Evolutionary conservation across 2,888 invertebrate genomes (phyloP).

Genomic region (Sesamia inferens): DNA sequence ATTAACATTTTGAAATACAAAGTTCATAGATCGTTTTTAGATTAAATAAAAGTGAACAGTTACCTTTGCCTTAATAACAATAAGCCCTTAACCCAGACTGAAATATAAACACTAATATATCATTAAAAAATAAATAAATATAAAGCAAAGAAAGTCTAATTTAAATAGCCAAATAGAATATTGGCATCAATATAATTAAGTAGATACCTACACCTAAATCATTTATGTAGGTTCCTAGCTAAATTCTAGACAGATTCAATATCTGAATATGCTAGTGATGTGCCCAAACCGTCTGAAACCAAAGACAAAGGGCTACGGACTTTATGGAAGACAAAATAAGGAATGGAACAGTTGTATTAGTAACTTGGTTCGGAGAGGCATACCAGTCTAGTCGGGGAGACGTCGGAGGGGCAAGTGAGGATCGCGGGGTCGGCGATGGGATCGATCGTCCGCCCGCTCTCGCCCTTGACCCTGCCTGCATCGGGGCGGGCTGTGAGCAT

Average conservation of each 20-base stretch:
- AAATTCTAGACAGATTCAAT: conserved; percentile 44
- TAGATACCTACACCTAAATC: neutral
- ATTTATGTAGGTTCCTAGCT: conserved; percentile 2
- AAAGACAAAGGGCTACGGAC: conserved; percentile 14
- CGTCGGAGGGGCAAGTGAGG: conserved; percentile 46
- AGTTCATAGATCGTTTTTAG: conserved; percentile 13
- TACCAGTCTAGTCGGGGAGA: conserved; percentile 72
- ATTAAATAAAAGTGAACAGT: conserved; percentile 8
- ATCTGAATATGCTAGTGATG: conserved; percentile 23
- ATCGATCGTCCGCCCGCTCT: conserved; percentile 71
- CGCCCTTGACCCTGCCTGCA: conserved; percentile 84
- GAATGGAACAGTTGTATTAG: conserved; percentile 19
- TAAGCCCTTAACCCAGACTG: neutral
- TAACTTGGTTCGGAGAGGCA: conserved; percentile 47
- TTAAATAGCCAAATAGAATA: neutral
- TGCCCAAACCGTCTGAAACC: conserved; percentile 7
- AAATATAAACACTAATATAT: neutral
- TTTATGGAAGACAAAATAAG: conserved; percentile 33
- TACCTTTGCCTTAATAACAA: neutral
- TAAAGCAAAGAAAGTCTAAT: conserved; percentile 3
- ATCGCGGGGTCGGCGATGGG: conserved; percentile 45
- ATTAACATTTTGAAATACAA: conserved; percentile 3
- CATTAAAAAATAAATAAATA: too few relatives aligned
- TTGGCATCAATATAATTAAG: conserved; percentile 11
- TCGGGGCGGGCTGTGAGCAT: conserved; percentile 55